These are phyloP conservation scores for Tympanoctomys barrerae DNA, from an alignment of 2,797 vertebrate genomes.

Conservation along the genomic window DNA sequence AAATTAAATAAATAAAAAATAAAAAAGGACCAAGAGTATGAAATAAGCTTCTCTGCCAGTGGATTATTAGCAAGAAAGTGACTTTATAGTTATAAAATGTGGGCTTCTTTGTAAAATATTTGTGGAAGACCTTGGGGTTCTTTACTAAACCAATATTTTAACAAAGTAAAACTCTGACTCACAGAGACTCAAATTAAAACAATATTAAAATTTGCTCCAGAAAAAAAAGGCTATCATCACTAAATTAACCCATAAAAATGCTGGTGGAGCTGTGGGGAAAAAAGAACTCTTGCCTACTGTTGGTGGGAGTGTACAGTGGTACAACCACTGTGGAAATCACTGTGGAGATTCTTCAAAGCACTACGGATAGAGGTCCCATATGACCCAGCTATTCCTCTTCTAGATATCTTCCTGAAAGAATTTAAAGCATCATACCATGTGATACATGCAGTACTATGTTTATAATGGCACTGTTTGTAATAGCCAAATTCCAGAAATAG, in stretches of 20 bases:
- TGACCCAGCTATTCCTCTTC: neutral
- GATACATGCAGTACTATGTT: neutral
- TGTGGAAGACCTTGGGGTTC: neutral
- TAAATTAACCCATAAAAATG: neutral
- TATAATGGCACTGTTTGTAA: neutral
- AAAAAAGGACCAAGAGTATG: neutral
- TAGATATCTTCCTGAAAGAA: neutral
- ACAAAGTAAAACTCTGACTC: slow-evolving; percentile 15
- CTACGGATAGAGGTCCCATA: neutral
- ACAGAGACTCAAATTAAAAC: neutral
- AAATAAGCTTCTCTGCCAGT: neutral
- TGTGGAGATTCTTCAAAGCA: neutral
- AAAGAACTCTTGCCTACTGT: neutral
- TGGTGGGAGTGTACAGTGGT: neutral
- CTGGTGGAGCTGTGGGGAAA: neutral
- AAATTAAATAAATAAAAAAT: too few species aligned
- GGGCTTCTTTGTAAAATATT: slow-evolving; percentile 36
- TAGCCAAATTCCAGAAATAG: neutral
- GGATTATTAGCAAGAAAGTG: neutral
- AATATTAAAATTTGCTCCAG: neutral
- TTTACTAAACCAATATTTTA: slow-evolving; percentile 21
- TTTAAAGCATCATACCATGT: neutral
- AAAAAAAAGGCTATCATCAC: neutral
- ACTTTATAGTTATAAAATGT: neutral
- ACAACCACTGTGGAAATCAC: neutral